phyloP scores from a whole-genome alignment of 35 echinoderm and acorn worm species.

The Stichopus chloronotus region DNA sequence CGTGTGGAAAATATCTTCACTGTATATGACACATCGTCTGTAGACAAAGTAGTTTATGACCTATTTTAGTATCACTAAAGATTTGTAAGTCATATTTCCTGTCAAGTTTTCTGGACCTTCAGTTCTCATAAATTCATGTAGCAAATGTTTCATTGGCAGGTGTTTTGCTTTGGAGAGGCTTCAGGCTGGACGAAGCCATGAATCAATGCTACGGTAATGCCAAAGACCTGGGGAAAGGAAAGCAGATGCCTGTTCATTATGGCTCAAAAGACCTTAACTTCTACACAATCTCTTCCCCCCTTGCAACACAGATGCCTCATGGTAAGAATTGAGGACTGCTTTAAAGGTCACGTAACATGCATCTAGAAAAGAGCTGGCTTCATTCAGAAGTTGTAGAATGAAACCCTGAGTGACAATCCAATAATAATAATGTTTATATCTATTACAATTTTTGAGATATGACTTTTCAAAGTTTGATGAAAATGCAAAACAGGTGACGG shows the following conservation, averaged over 20 bases:
- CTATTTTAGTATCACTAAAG: no score
- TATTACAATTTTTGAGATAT: no score
- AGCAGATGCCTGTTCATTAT: slow-evolving; percentile 99
- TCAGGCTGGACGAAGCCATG: slow-evolving; percentile 73
- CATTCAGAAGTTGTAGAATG: neutral
- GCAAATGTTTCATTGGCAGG: slow-evolving; percentile 30
- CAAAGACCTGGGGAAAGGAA: slow-evolving; percentile 73
- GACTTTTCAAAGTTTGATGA: no score
- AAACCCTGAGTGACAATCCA: no score
- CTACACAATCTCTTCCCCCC: slow-evolving; percentile 90
- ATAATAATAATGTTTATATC: neutral
- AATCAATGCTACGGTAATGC: slow-evolving; percentile 94
- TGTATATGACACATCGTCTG: no score
- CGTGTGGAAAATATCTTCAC: no score
- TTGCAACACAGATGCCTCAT: slow-evolving; percentile 99
- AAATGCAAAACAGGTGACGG: no score
- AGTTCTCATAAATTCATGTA: neutral
- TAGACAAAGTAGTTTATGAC: no score
- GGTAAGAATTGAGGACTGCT: slow-evolving; percentile 58
- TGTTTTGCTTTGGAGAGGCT: slow-evolving; percentile 93
- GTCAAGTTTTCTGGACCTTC: neutral
- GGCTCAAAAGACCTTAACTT: slow-evolving; percentile 93
- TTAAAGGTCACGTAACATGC: no score
- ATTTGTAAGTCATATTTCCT: neutral
- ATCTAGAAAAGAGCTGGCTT: no score